Evolutionary conservation across 2,888 invertebrate species (phyloP), one percentile per base, ranked within the genome.

Genomic region (Parasteatoda lunata): DNA sequence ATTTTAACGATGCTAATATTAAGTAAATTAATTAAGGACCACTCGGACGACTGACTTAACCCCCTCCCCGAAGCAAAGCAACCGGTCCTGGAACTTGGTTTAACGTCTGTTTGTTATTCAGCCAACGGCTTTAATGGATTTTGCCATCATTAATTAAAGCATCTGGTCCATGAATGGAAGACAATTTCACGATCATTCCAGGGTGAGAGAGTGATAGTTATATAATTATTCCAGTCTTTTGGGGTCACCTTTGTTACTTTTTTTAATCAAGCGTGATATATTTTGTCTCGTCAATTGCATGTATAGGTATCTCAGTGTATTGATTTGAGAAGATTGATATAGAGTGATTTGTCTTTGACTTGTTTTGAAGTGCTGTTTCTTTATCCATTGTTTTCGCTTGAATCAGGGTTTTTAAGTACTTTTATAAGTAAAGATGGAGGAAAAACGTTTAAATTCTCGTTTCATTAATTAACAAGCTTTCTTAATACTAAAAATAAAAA

Each of bases 71-170:
- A n/a, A 68, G 30, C 15, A 7, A 15, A 7, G n/a, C 66, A 66
- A 66, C 66, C 59, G n/a, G 4, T n/a, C 59, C 9, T 59, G 11
- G 54, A 54, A 13, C 54, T 54, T n/a, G 59, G 59, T 59, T 59
- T 59, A n/a, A 68, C 66, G 45, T 68, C 4, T 68, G 66, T 68
- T 59, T 68, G 45, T 68, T 68, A 68, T 68, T 59, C 45, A 13
- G 45, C 11, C 65, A 30, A 15, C n/a, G 59, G 64, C 48, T 76
- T 76, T 76, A 65, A 76, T 64, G 49, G 65, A 76, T 59, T n/a
- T 3, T n/a, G 49, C 48, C 6, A 13, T 65, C 76, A 76, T 76
- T 65, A 65, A 65, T 64, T 76, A 64, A 64, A 15, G 15, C 9
- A 64, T 54, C 30, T 59, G 54, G 64, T 64, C 65, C 76, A 9